These are phyloP conservation scores for Aporophyla lueneburgensis DNA, from an alignment of 2,888 invertebrate genomes.

Conservation along the genomic window DNA sequence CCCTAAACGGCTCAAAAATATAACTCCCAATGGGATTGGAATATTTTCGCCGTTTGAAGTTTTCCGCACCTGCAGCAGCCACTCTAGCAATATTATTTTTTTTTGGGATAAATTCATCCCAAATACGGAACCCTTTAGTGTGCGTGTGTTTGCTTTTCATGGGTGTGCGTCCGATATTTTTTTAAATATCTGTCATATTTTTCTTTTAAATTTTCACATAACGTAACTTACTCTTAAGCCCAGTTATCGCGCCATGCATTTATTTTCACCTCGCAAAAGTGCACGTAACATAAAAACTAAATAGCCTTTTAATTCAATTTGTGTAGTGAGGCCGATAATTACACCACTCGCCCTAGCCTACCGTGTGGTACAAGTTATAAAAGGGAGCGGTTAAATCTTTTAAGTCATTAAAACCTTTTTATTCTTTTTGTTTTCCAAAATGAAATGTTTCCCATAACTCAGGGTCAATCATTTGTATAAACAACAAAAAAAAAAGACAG, in stretches of 20 bases:
- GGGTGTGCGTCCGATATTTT: too few species aligned
- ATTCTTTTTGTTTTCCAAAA: too few species aligned
- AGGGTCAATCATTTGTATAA: too few species aligned
- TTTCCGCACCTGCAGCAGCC: too few species aligned
- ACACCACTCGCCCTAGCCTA: slow-evolving; percentile 59
- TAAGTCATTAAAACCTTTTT: not conserved
- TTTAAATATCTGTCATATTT: not conserved
- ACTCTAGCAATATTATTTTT: not conserved
- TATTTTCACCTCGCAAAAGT: slow-evolving; percentile 33
- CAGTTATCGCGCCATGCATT: not conserved
- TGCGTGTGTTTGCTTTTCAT: too few species aligned
- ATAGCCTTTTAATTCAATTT: slow-evolving; percentile 69
- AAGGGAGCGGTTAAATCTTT: not conserved
- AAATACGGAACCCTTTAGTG: too few species aligned
- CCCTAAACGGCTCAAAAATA: too few species aligned
- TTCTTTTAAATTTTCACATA: slow-evolving; percentile 1
- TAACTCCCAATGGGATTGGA: too few species aligned
- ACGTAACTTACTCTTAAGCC: not conserved
- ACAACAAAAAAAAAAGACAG: too few species aligned
- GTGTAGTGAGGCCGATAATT: slow-evolving; percentile 68
- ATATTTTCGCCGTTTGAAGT: too few species aligned
- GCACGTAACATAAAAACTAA: slow-evolving; percentile 51
- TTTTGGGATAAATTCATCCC: too few species aligned
- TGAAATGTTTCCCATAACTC: too few species aligned
- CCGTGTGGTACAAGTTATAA: slow-evolving; percentile 25